phyloP scores from a whole-genome alignment of 1,140 invertebrate genomes.

The Amphibalanus amphitrite region DNA sequence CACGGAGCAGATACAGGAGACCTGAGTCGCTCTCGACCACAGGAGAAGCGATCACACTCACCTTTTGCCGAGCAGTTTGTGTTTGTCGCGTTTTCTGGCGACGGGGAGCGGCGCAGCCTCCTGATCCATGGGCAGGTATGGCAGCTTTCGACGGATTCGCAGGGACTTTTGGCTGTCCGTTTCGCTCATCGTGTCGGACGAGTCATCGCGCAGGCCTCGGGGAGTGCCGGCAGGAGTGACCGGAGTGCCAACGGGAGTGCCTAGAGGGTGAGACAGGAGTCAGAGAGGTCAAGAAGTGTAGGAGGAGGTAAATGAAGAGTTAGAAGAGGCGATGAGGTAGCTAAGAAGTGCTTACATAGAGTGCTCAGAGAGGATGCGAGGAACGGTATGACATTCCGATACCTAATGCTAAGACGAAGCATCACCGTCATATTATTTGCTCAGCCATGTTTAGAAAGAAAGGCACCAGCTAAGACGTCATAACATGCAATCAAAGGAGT shows the following conservation, averaged over 20 bases:
- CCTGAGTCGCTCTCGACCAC: no score
- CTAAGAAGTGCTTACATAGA: no score
- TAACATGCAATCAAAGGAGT: no score
- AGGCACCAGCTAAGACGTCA: no score
- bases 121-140: conserved; percentile 38
- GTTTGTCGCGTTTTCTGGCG: conserved; percentile 22
- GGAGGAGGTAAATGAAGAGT: not conserved
- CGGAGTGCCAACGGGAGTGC: conserved; percentile 11
- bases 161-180: conserved; percentile 35
- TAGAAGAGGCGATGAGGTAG: no score
- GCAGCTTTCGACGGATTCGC: conserved; percentile 36
- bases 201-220: conserved; percentile 25
- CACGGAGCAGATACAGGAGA: no score
- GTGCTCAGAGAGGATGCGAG: no score
- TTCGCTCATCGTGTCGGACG: conserved; percentile 35
- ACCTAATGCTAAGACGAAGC: no score
- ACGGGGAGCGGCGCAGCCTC: conserved; percentile 33
- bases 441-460: no score
- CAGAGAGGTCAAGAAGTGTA: not conserved
- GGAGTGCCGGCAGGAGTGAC: conserved; percentile 16
- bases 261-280: not conserved
- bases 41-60: no score
- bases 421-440: no score
- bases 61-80: conserved; percentile 7
- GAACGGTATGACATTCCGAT: no score